These are phyloP conservation scores for Aurelia aurita DNA, from an alignment of 30 jellyfish, hydroid and myxozoan genomes.

Conservation along the genomic window DNA sequence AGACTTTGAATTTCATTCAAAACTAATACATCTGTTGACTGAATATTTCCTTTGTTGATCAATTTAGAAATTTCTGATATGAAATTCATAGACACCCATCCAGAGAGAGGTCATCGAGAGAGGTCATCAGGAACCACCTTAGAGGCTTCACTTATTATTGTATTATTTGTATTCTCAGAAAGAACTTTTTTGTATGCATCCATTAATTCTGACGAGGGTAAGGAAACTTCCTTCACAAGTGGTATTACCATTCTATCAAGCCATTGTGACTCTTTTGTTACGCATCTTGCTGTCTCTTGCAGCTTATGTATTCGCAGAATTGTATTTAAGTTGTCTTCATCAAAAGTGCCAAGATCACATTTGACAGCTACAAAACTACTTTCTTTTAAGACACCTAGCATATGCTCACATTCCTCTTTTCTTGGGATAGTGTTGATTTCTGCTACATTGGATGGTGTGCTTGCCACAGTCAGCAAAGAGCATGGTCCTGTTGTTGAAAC, in stretches of 20 bases:
- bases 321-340: background rate
- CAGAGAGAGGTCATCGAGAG: conserved; percentile 1
- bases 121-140: conserved; percentile 5
- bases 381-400: conserved; percentile 1
- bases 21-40: background rate
- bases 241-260: background rate
- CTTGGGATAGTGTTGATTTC: background rate
- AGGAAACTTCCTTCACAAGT: background rate
- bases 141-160: background rate
- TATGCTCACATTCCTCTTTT: conserved; percentile 3
- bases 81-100: conserved; percentile 7
- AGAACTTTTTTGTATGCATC: background rate
- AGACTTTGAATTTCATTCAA: conserved; percentile 10
- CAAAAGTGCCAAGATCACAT: conserved; percentile 17
- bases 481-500: conserved; percentile 7
- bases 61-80: background rate
- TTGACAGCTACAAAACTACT: conserved; percentile 2
- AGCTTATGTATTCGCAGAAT: background rate
- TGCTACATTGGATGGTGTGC: conserved; percentile 7
- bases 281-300: conserved; percentile 6
- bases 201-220: background rate
- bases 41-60: background rate
- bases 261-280: background rate
- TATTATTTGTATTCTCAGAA: background rate
- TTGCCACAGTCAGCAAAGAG: background rate